Conservation (phyloP, 2,113 vertebrate species). For the Chunga burmeisteri region DNA sequence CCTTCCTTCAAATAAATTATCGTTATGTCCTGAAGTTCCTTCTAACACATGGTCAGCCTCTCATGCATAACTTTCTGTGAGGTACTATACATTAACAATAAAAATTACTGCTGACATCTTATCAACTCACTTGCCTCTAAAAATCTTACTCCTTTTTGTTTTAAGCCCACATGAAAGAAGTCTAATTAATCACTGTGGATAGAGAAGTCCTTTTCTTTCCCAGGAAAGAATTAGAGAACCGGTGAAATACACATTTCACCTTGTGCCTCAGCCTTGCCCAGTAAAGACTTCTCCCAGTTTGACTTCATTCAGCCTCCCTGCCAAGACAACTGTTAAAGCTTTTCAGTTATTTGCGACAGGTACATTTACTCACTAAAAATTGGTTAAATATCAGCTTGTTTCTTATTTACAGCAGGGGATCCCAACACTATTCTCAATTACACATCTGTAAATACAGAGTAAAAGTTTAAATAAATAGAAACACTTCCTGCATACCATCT, state of each 20-base stretch:
- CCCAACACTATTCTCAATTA: not conserved
- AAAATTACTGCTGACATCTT: not conserved
- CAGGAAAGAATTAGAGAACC: not conserved
- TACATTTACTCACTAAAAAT: not conserved
- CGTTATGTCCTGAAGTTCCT: not conserved
- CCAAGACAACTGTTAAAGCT: not conserved
- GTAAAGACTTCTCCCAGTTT: not conserved
- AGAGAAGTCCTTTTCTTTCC: not conserved
- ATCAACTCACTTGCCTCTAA: not conserved
- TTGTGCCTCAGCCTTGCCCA: not conserved
- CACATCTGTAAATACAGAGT: not conserved
- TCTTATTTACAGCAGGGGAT: not conserved
- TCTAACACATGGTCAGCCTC: not conserved
- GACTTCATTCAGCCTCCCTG: not conserved
- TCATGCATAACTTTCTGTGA: not conserved
- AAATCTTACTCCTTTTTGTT: not conserved
- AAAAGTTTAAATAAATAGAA: not conserved
- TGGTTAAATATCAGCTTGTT: not conserved
- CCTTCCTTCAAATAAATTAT: not conserved
- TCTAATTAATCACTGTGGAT: not conserved
- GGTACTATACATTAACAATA: not conserved
- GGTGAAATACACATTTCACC: not conserved
- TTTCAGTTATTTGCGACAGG: not conserved
- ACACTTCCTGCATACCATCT: not conserved
- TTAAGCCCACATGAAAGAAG: not conserved